Base-by-base conservation (phyloP, 2,797 vertebrate genomes). In the Babyrousa celebensis region DNA sequence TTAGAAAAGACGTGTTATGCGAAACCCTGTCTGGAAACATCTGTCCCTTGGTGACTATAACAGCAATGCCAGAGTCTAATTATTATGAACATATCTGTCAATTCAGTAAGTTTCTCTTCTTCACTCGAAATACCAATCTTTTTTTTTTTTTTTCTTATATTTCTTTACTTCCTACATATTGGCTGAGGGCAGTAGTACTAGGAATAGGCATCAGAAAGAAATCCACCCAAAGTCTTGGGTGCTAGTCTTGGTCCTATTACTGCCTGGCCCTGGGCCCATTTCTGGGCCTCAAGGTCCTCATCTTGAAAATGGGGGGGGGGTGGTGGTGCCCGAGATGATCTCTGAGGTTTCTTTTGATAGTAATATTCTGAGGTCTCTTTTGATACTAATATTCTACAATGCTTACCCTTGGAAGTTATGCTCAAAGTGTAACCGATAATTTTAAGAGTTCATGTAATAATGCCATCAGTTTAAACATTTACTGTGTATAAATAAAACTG, bases 41-140 rank as follows among this genome's bases (percentile, higher is more conserved):
- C 98, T 99, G 99, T 98, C 99, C 99, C 0, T 98, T 99, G 96
- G 98, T 99, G 97, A 99, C 99, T 95, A 99, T 99, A 98, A 99
- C 99, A 93, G 99, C 99, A 90, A 99, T 99, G 99, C 99, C 99
- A 0, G 99, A 99, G 97, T 99, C 99, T 75, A 99, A 98, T 98
- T 99, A 99, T 97, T 99, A 98, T 63, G 99, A 99, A 97, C 99
- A 99, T 97, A 98, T 99, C 98, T 99, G 99, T 98, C 99, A 99
- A 93, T 99, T 99, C 97, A 99, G 99, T 99, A 98, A 99, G 99
- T 99, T 95, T 89, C 25, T 77, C 3, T 96, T 91, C 83, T 91
- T 63, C 67, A 74, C 77, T 97, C 72, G 71, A 9, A 89, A 48
- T 70, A 8, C 21, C 72, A 70, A 0, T 67, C 62, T 15, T 71